These are phyloP conservation scores for Pseudobourletiella spinata DNA, from an alignment of 1,140 invertebrate genomes.

Conservation along the genomic window DNA sequence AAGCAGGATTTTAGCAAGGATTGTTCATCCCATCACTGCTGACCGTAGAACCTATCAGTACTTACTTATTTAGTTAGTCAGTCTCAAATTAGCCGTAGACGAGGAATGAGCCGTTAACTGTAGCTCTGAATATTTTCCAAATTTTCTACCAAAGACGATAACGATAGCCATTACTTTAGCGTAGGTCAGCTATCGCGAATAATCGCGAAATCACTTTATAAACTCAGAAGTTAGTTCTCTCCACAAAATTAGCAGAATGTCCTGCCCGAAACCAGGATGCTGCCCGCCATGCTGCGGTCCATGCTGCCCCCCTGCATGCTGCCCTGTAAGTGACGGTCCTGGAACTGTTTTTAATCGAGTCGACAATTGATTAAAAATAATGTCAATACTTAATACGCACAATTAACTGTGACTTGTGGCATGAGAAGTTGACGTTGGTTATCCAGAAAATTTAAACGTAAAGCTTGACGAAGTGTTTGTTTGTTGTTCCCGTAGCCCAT, in stretches of 20 bases:
- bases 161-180: too few species aligned
- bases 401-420: too few species aligned
- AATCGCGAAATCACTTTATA: not conserved
- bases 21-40: too few species aligned
- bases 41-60: too few species aligned
- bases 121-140: not conserved
- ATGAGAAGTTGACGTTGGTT: too few species aligned
- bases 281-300: slow-evolving; percentile 16
- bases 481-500: slow-evolving; percentile 25
- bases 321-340: slow-evolving; percentile 17
- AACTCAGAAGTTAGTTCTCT: not conserved
- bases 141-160: too few species aligned
- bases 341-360: not conserved
- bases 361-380: not conserved
- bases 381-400: not conserved
- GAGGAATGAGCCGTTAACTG: not conserved
- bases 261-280: slow-evolving; percentile 21
- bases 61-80: too few species aligned
- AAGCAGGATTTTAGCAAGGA: too few species aligned
- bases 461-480: too few species aligned
- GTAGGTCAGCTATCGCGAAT: not conserved
- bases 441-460: too few species aligned
- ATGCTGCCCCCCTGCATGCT: slow-evolving; percentile 26
- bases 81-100: not conserved
- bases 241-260: slow-evolving; percentile 6